These are phyloP conservation scores for Stichopus chloronotus DNA, from an alignment of 35 echinoderm and acorn worm genomes.

Conservation along the genomic window DNA sequence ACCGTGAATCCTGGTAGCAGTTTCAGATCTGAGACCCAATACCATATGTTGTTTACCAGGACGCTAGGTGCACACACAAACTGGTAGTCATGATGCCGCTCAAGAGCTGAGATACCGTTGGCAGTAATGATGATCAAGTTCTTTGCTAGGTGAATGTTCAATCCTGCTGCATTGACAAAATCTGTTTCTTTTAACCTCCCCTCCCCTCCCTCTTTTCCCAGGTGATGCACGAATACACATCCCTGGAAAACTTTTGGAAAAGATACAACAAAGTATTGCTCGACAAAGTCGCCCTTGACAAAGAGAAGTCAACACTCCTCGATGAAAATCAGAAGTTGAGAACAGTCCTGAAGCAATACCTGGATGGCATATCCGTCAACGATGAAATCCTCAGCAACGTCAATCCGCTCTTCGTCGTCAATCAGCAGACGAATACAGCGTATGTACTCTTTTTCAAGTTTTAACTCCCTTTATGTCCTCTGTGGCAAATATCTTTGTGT, in stretches of 20 bases:
- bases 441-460: conserved; percentile 62
- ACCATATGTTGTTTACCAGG: too few species aligned
- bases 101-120: too few species aligned
- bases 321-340: conserved; percentile 89
- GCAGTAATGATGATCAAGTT: too few species aligned
- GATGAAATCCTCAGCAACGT: conserved; percentile 99
- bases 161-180: too few species aligned
- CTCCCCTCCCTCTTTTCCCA: neutral
- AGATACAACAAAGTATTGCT: conserved; percentile 96
- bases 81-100: too few species aligned
- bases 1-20: too few species aligned
- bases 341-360: conserved; percentile 97
- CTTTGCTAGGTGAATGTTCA: too few species aligned
- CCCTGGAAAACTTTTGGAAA: conserved; percentile 99
- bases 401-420: conserved; percentile 99
- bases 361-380: conserved; percentile 99
- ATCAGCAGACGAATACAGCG: conserved; percentile 92
- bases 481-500: too few species aligned
- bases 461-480: neutral
- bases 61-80: too few species aligned
- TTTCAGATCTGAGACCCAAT: too few species aligned
- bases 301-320: conserved; percentile 84
- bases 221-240: conserved; percentile 97
- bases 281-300: conserved; percentile 94
- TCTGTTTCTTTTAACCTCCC: too few species aligned